These are phyloP conservation scores for Drusus annulatus DNA, from an alignment of 1,140 invertebrate genomes.

Conservation along the genomic window DNA sequence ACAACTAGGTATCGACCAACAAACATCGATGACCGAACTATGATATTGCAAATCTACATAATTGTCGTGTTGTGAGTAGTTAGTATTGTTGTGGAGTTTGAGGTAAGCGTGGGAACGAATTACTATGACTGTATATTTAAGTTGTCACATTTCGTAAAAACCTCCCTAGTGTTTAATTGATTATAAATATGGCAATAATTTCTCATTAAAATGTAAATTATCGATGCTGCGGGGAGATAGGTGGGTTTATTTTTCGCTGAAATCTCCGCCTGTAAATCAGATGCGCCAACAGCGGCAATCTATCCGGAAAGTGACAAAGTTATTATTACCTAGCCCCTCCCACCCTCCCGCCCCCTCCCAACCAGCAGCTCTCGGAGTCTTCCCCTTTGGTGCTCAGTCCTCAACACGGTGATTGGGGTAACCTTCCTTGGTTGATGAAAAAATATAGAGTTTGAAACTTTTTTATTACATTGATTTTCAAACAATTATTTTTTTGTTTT, in stretches of 20 bases:
- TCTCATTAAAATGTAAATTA: slow-evolving; percentile 18
- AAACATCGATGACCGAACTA: too few species aligned
- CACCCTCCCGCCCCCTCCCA: neutral
- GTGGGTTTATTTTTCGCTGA: neutral
- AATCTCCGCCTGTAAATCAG: slow-evolving; percentile 8
- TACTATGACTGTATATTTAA: too few species aligned
- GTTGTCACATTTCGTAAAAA: too few species aligned
- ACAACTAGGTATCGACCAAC: too few species aligned
- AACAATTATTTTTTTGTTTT: too few species aligned
- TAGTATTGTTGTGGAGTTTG: too few species aligned
- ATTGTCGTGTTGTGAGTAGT: too few species aligned
- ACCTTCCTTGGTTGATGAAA: too few species aligned
- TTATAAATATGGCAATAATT: too few species aligned
- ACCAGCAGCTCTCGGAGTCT: neutral
- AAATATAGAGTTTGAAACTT: neutral
- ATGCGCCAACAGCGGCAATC: slow-evolving; percentile 40
- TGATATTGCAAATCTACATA: too few species aligned
- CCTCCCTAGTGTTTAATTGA: too few species aligned
- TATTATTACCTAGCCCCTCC: slow-evolving; percentile 37
- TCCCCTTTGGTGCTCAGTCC: neutral
- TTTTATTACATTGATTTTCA: neutral
- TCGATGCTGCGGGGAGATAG: neutral
- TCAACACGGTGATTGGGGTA: neutral
- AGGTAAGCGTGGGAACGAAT: too few species aligned
- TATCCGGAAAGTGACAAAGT: slow-evolving; percentile 25